A percentile compares a stretch with the other conserved stretches of the same genome.
These are phyloP conservation scores for Microchrysa polita DNA, from an alignment of 2,888 invertebrate species.

Conservation along the genomic window DNA sequence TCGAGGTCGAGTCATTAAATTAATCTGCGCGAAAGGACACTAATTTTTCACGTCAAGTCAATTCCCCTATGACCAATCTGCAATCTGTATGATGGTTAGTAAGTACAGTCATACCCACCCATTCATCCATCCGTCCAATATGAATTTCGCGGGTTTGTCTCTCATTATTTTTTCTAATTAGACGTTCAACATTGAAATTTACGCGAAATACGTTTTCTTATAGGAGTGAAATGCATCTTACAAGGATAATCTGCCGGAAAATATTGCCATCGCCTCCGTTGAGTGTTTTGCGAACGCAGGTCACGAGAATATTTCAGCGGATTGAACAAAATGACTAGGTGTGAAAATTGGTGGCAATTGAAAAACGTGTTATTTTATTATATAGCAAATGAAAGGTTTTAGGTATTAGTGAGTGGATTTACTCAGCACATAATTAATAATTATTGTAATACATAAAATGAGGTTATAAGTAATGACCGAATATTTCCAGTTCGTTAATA, in stretches of 20 bases:
- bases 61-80: conserved; percentile 5
- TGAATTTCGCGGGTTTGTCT: conserved; percentile 2
- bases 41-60: conserved; percentile 38
- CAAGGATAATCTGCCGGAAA: conserved; percentile 28
- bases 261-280: conserved; percentile 1
- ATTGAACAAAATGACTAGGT: neutral
- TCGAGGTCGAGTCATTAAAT: conserved; percentile 48
- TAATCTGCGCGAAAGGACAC: conserved; percentile 50
- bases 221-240: conserved; percentile 17
- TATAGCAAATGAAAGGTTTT: too few relatives aligned
- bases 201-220: neutral
- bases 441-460: too few relatives aligned
- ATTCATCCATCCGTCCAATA: neutral
- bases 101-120: neutral
- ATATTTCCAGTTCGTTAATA: too few relatives aligned
- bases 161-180: conserved; percentile 22
- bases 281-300: neutral
- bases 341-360: conserved; percentile 37
- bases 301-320: neutral
- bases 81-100: neutral
- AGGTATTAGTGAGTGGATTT: too few relatives aligned
- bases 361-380: too few relatives aligned
- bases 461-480: too few relatives aligned
- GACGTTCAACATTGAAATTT: neutral
- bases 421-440: too few relatives aligned